Base-by-base conservation (phyloP, 2,797 vertebrate genomes). In the Micromesistius poutassou region DNA sequence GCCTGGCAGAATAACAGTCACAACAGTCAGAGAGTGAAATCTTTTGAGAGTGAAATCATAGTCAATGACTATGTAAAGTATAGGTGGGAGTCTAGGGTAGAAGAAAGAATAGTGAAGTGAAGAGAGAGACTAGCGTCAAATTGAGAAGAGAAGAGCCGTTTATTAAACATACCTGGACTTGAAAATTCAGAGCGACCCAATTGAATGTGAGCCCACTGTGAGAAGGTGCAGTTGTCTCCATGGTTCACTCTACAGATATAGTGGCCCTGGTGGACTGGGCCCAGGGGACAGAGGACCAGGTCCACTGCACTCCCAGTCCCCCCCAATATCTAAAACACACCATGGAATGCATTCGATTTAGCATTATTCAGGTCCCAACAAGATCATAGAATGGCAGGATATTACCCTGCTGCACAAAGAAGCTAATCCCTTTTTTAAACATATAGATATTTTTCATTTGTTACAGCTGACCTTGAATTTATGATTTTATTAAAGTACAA, bases 161-260 rank as follows among this genome's bases (percentile, higher is more conserved):
- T 16, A 42, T 42, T 16, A 30, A 5, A 1, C 13, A 13, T 89
- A 93, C 94, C 93, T 93, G 92, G 82, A 83, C 87, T 89, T n/a
- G 89, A 81, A 68, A 85, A 88, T 79, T 79, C 75, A 78, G 88
- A 87, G 50, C 6, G 78, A 74, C 92, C 72, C 75, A 94, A 80
- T 46, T 79, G 82, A 80, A 96, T 74, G 0, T 80, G 88, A 77
- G 92, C 94, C 96, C 96, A 97, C 22, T 88, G 86, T 71, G 95
- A 95, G 91, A 96, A 97, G 79, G 84, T 0, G 0, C 81, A 95
- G 72, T 87, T 87, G 16, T 91, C 90, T 78, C 94, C 94, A 0
- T 91, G 88, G 91, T 84, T 95, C 73, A 95, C 90, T 0, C 96
- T 87, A 80, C 96, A 97, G 89, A 96, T 96, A 75, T 95, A 97